Base-by-base conservation (phyloP, 1,140 invertebrate species). In the Leptoteleia sp. region DNA sequence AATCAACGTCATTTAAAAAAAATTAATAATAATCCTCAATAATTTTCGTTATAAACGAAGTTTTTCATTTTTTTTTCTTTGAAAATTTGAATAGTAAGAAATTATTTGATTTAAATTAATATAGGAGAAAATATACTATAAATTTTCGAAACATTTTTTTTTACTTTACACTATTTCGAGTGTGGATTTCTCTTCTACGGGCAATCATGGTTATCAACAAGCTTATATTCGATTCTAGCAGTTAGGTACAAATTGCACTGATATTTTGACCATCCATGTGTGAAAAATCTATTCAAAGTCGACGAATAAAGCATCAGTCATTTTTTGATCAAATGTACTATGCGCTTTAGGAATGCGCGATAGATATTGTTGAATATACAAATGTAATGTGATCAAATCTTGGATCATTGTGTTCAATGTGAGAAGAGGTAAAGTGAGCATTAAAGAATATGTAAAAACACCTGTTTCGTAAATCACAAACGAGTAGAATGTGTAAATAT, bases 391-490 rank as follows among this genome's bases (percentile, higher is more conserved):
- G 79, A 87, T 85, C 67, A 68, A 83, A 82, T 70, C 47, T 81
- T 83, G 54, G 78, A 83, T 83, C 76, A 86, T 82, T 86, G 87
- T 87, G 85, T 88, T 88, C 85, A 87, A 83, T 71, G 25, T 83
- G 68, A 68, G 48, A 83, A 81, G 78, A 70, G 76, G 77, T 76
- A n/a, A n/a, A 54, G 19, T n/a, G 22, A 62, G 42, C 13, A 31
- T 61, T 38, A 52, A 55, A 37, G 6, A 35, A 54, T 42, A 43
- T 54, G 16, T 48, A 48, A 64, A 55, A 8, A 57, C 59, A 33
- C 12, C 22, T 45, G 7, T 61, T 52, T 61, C 19, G 11, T 29
- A 43, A 25, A 38, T 61, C 8, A 42, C 54, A 40, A 50, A 31
- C 25, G 38, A 35, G 15, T 27, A 43, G 22, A 61, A 42, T 42